Evolutionary conservation across 2,888 invertebrate species (phyloP).

Genomic region (Caenorhabditis zanzibari): DNA sequence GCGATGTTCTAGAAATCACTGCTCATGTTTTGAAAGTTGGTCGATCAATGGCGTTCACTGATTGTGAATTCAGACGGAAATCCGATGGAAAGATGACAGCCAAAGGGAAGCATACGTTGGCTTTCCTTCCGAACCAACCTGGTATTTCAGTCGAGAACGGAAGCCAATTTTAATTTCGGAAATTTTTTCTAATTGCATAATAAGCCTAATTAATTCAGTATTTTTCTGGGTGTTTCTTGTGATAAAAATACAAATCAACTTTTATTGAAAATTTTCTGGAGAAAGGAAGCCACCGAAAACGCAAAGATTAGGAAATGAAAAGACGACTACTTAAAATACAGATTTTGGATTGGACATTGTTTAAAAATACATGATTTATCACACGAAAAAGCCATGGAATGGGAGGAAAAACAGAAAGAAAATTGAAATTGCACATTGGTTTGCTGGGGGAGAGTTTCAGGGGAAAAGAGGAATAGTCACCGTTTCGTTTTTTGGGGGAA

Average conservation of each 20-base stretch:
- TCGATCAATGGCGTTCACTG: slow-evolving; percentile 79
- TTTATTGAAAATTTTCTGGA: slow-evolving; percentile 8
- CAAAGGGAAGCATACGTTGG: slow-evolving; percentile 75
- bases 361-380: slow-evolving; percentile 16
- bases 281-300: slow-evolving; percentile 52
- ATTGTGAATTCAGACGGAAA: slow-evolving; percentile 79
- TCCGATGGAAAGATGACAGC: slow-evolving; percentile 78
- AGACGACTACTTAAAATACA: slow-evolving; percentile 6
- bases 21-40: slow-evolving; percentile 80
- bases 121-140: slow-evolving; percentile 68
- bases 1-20: slow-evolving; percentile 77
- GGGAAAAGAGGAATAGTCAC: slow-evolving; percentile 19
- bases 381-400: slow-evolving; percentile 53
- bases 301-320: background rate
- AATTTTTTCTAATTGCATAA: slow-evolving; percentile 25
- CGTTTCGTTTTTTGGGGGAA: slow-evolving; percentile 20
- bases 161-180: slow-evolving; percentile 52
- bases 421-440: slow-evolving; percentile 41
- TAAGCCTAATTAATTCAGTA: background rate
- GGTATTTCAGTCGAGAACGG: slow-evolving; percentile 64
- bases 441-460: background rate
- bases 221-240: slow-evolving; percentile 1
- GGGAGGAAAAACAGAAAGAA: slow-evolving; percentile 21
- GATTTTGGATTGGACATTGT: background rate
- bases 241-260: slow-evolving; percentile 16